These are phyloP conservation scores for Chelon auratus DNA, from an alignment of 2,797 vertebrate genomes.

Conservation along the genomic window DNA sequence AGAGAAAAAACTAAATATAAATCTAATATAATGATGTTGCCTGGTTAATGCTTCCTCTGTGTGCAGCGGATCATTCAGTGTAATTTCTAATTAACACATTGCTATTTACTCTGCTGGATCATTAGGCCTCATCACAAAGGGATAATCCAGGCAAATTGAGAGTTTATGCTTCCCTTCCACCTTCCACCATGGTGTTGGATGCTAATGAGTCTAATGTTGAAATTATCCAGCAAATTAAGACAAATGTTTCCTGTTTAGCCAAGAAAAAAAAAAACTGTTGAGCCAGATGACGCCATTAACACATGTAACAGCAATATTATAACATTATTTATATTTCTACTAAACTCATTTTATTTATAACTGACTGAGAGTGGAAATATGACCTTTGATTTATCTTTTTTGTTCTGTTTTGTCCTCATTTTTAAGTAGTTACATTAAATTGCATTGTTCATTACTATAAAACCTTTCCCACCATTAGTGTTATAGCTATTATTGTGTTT, in stretches of 20 bases:
- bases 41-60: slow-evolving; percentile 76
- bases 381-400: not conserved
- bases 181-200: slow-evolving; percentile 70
- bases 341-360: not conserved
- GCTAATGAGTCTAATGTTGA: slow-evolving; percentile 72
- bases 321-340: not conserved
- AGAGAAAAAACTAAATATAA: slow-evolving; percentile 34
- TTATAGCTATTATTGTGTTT: not conserved
- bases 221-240: slow-evolving; percentile 76
- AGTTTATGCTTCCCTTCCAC: slow-evolving; percentile 81
- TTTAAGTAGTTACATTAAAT: not conserved
- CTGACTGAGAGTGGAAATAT: not conserved
- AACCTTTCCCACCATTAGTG: not conserved
- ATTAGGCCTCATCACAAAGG: slow-evolving; percentile 85
- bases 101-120: slow-evolving; percentile 87
- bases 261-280: slow-evolving; percentile 46
- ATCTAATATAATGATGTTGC: slow-evolving; percentile 60
- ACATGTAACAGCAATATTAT: slow-evolving; percentile 5
- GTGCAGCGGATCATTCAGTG: slow-evolving; percentile 81
- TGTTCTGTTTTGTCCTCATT: not conserved
- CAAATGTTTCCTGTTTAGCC: slow-evolving; percentile 74
- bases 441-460: slow-evolving; percentile 1
- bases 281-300: slow-evolving; percentile 8
- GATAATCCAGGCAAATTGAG: slow-evolving; percentile 86
- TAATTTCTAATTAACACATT: slow-evolving; percentile 88